A percentile compares a stretch with the other conserved stretches of the same genome.
Evolutionary conservation across 1,140 invertebrate species (phyloP).

Genomic region (Drosophila subobscura): DNA sequence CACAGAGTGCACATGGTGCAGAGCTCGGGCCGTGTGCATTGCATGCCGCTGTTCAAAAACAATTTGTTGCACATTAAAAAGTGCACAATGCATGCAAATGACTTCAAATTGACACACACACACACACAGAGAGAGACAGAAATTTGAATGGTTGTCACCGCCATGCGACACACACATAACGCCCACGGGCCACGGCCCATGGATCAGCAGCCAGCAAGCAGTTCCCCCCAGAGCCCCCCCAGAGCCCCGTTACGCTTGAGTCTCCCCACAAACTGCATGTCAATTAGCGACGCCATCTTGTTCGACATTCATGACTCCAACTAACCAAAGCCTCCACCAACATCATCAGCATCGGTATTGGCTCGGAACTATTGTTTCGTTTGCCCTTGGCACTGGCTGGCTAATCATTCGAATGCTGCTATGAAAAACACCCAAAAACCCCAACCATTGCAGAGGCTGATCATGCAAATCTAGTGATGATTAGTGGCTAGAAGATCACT

Average conservation of each 20-base stretch:
- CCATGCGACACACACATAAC: constrained; percentile 18
- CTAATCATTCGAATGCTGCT: constrained; percentile 34
- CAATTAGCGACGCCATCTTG: constrained; percentile 77
- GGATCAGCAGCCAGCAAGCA: constrained; percentile 2
- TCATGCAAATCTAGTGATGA: no score
- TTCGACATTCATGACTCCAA: constrained; percentile 48
- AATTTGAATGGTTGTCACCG: constrained; percentile 19
- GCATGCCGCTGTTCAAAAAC: constrained; percentile 76
- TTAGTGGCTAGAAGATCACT: no score
- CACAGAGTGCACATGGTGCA: constrained; percentile 21
- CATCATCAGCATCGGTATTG: constrained; percentile 9
- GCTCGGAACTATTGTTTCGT: constrained; percentile 15
- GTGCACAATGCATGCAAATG: constrained; percentile 79
- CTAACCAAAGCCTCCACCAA: constrained; percentile 46
- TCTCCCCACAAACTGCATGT: constrained; percentile 54
- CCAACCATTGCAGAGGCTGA: no score
- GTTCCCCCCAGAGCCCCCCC: not conserved
- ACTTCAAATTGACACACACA: constrained; percentile 68
- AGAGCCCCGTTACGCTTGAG: constrained; percentile 60
- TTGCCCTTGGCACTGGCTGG: constrained; percentile 21
- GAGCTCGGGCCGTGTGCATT: constrained; percentile 41
- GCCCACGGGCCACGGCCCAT: no score
- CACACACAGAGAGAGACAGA: constrained; percentile 1
- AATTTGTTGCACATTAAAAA: constrained; percentile 76
- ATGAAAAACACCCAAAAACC: constrained; percentile 8